Percentiles rank a stretch among this genome's conserved stretches.
Evolutionary conservation across 92 coral and sea anemone species (phyloP).

Genomic region (Nematostella vectensis): DNA sequence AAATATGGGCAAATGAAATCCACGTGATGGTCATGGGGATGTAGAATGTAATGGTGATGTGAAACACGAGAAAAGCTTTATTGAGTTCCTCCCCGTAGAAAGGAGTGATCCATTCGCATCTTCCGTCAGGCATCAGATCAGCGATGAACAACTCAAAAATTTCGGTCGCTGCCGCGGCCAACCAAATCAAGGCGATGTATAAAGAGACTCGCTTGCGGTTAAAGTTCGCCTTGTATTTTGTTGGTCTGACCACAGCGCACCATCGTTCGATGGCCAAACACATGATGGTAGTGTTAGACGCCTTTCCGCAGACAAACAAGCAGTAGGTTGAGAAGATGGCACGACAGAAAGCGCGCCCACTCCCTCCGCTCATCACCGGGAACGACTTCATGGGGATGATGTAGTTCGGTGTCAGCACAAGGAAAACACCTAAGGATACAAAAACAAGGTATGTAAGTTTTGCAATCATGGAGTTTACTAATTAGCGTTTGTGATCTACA

Average conservation of each 20-base stretch:
- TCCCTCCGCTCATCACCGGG: constrained; percentile 20
- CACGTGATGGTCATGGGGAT: constrained; percentile 61
- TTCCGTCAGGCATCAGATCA: constrained; percentile 15
- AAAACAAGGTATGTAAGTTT: too few species aligned
- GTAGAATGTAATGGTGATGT: constrained; percentile 50
- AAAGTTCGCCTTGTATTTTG: constrained; percentile 39
- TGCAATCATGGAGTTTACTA: too few species aligned
- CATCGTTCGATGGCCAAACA: constrained; percentile 82
- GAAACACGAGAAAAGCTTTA: constrained; percentile 28
- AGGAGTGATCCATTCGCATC: constrained; percentile 29
- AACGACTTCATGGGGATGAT: constrained; percentile 19
- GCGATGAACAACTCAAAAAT: constrained; percentile 40
- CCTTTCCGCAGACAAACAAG: constrained; percentile 58
- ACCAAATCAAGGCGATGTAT: constrained; percentile 47
- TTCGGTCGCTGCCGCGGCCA: constrained; percentile 32
- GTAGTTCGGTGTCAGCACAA: constrained; percentile 41
- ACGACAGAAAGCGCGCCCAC: constrained; percentile 56
- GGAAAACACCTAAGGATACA: constrained; percentile 33
- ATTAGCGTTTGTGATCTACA: too few species aligned
- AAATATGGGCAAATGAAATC: constrained; percentile 56
- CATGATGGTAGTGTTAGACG: constrained; percentile 55
- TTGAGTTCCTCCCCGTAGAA: constrained; percentile 24
- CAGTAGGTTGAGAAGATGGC: constrained; percentile 54
- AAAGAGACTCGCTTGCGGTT: constrained; percentile 31
- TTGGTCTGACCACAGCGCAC: constrained; percentile 65